Base-by-base conservation (phyloP, 2,888 invertebrate genomes). In the Caenorhabditis sp. region DNA sequence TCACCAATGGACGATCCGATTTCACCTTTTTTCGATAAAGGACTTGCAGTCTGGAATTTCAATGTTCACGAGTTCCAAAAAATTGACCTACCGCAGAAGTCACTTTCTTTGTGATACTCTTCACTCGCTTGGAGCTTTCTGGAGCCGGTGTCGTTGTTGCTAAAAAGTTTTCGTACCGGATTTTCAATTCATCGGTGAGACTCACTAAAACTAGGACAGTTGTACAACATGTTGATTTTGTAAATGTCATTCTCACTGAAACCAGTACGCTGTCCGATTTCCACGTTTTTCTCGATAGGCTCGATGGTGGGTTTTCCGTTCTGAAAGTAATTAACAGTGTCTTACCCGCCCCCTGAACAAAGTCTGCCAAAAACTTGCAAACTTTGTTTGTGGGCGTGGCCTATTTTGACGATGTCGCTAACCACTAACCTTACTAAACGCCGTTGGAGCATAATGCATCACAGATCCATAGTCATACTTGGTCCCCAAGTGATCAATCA, bases 361-460 rank as follows among this genome's bases (percentile, higher is more conserved):
- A 64, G 41, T 26, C 14, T n/a, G 14, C 14, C 8, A 19, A 61
- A 31, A 31, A 31, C 0, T 1, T 41, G 24, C 2, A 38, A 19
- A 19, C 49, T 58, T 19, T 31, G 26, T n/a, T n/a, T n/a, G n/a
- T n/a, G n/a, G n/a, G n/a, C n/a, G n/a, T n/a, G n/a, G n/a, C n/a
- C n/a, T n/a, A n/a, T n/a, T n/a, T n/a, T n/a, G n/a, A n/a, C n/a
- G n/a, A n/a, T n/a, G n/a, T n/a, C n/a, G n/a, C n/a, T n/a, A n/a
- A 41, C 28, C 1, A 66, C 64, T 16, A 10, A 88, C 92, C 89
- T 93, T 93, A 54, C 93, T 93, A 85, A 93, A 93, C 14, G 93
- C 93, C 64, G 92, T 93, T 44, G 93, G 93, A 69, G 93, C 93
- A 82, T 93, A 93, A 90, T 93, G 92, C 93, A 93, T 93, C n/a